Conservation (phyloP, 2,888 invertebrate genomes). For the Hirudinaria manillensis region DNA sequence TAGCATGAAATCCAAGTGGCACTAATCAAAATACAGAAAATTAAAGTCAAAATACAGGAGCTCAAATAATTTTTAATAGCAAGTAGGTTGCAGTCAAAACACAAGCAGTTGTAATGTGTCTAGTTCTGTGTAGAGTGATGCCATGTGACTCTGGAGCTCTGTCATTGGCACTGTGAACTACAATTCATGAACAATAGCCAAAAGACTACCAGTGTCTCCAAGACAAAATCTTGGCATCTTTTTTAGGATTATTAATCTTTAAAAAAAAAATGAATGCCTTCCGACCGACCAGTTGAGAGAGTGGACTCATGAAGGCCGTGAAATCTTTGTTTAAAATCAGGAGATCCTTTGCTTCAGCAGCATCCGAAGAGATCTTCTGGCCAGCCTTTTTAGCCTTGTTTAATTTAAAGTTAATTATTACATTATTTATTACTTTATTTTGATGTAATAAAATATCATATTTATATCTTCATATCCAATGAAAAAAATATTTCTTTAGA, state of each 20-base stretch:
- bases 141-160: no score
- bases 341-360: slow-evolving; percentile 51
- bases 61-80: no score
- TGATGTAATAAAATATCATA: background rate
- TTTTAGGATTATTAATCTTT: background rate
- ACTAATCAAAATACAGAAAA: no score
- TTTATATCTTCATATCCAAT: background rate
- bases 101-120: no score
- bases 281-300: slow-evolving; percentile 48
- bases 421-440: background rate
- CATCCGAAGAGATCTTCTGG: slow-evolving; percentile 45
- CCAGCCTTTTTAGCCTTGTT: slow-evolving; percentile 48
- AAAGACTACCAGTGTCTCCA: no score
- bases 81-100: no score
- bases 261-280: background rate
- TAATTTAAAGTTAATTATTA: background rate
- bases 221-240: background rate
- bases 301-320: slow-evolving; percentile 48
- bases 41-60: no score
- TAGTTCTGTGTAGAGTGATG: no score
- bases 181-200: no score
- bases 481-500: no score
- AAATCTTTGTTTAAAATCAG: slow-evolving; percentile 50
- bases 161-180: no score
- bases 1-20: background rate